These are phyloP conservation scores for Burhinus oedicnemus DNA, from an alignment of 2,113 vertebrate species.

Conservation along the genomic window DNA sequence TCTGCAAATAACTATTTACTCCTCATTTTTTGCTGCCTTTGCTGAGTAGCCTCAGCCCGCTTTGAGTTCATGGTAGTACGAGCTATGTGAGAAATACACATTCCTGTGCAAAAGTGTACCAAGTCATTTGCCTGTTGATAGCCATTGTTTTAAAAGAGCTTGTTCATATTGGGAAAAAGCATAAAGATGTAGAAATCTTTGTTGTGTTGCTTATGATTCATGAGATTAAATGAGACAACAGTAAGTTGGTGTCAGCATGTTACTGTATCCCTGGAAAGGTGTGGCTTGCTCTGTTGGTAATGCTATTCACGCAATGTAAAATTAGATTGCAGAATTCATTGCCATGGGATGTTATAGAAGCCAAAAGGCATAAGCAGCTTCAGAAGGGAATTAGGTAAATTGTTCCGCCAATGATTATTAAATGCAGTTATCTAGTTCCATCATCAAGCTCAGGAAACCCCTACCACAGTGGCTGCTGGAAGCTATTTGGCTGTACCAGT, in stretches of 20 bases:
- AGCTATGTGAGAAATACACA: neutral
- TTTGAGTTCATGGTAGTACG: neutral
- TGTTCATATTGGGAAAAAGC: neutral
- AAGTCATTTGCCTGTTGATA: neutral
- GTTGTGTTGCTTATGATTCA: neutral
- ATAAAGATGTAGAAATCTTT: neutral
- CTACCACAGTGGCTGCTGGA: neutral
- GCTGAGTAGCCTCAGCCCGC: neutral
- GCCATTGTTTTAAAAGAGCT: neutral
- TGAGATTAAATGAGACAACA: slow-evolving; percentile 9
- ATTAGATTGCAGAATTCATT: slow-evolving; percentile 4
- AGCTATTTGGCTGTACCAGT: neutral
- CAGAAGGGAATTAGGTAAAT: slow-evolving; percentile 4
- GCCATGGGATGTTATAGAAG: neutral
- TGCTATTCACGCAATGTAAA: neutral
- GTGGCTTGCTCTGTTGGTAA: neutral
- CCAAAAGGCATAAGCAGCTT: neutral
- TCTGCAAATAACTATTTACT: neutral
- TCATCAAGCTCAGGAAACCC: neutral
- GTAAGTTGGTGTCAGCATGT: neutral
- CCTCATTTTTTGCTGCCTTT: neutral
- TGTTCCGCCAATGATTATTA: neutral
- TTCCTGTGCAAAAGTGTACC: neutral
- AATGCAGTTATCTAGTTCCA: neutral
- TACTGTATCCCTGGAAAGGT: slow-evolving; percentile 18